Base-by-base conservation (phyloP, 2,888 invertebrate genomes). In the Agrotis segetum region DNA sequence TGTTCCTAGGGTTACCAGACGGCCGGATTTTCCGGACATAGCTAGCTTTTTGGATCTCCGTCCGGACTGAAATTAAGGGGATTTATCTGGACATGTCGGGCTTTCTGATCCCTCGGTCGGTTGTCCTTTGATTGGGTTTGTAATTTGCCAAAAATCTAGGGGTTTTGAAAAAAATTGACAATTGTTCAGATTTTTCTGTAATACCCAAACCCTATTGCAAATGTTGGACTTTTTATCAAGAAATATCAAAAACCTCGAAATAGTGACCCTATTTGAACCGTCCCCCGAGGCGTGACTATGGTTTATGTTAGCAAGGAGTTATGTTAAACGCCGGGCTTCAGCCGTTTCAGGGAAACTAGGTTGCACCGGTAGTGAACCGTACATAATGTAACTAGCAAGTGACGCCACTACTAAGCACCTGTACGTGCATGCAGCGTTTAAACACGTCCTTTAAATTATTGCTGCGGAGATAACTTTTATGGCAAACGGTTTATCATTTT, bases 241-340 rank as follows among this genome's bases (percentile, higher is more conserved):
- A 40, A 40, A 40, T 34, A 40, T 40, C 40, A 40, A 40, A 40
- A 40, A 11, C 11, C 11, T 40, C 40, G 40, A 40, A 40, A 40
- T 11, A 11, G 40, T 40, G 40, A 11, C 40, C 40, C 40, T 40
- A 40, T 40, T 40, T 40, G 40, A 40, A 71, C 63, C 47, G 44
- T 73, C 69, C 71, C 79, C 59, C 63, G 76, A 71, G 84, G 70
- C 69, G 74, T 67, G 69, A 81, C 73, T 70, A 77, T 81, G 63
- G 77, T 82, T 84, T 84, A 84, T 82, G 72, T 82, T 73, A 24
- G 17, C 71, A 77, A 81, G 77, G 73, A 75, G 79, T 82, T 84
- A 77, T 74, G 75, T 84, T 82, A 71, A 84, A 75, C 79, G 77
- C 64, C 59, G 66, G 61, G 70, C 53, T 75, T 71, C 73, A 70